Percentiles rank a stretch among this genome's conserved stretches.
phyloP scores from a whole-genome alignment of 2,113 vertebrate genomes.

The Rana temporaria region DNA sequence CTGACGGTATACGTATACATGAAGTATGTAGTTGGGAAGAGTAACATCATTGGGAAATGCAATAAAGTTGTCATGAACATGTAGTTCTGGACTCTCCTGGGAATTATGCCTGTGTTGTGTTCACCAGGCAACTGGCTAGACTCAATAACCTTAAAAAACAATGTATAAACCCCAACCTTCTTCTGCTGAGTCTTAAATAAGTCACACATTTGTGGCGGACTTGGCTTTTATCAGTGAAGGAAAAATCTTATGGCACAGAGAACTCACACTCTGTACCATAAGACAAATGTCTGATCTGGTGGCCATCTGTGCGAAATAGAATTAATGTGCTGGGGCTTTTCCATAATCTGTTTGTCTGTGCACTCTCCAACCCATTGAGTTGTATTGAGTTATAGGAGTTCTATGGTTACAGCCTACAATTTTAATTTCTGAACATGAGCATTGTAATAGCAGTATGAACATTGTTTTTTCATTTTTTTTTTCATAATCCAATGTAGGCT shows the following conservation, averaged over 20 bases:
- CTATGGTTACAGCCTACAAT: too few relatives aligned
- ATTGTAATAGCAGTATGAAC: too few relatives aligned
- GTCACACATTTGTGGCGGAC: conserved; percentile 7
- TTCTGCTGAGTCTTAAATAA: conserved; percentile 6
- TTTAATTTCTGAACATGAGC: too few relatives aligned
- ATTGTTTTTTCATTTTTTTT: too few relatives aligned
- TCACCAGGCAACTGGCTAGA: conserved; percentile 22
- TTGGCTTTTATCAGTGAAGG: background rate
- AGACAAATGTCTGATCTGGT: conserved; percentile 1
- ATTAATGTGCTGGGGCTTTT: background rate
- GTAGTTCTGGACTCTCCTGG: background rate
- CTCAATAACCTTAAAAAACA: conserved; percentile 40
- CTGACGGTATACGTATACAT: too few relatives aligned
- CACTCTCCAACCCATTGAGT: too few relatives aligned
- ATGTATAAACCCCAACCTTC: conserved; percentile 3
- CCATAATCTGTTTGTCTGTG: background rate
- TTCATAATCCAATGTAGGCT: too few relatives aligned
- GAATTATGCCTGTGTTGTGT: conserved; percentile 6
- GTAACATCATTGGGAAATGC: background rate
- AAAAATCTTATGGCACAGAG: background rate
- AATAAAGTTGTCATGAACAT: conserved; percentile 30
- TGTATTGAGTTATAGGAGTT: too few relatives aligned
- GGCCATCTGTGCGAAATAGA: background rate
- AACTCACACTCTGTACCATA: too few relatives aligned
- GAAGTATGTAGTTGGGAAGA: conserved; percentile 3